Evolutionary conservation across 1,140 invertebrate genomes (phyloP), one percentile per base, ranked within the genome.

Genomic region (Atopsyche davidsoni): DNA sequence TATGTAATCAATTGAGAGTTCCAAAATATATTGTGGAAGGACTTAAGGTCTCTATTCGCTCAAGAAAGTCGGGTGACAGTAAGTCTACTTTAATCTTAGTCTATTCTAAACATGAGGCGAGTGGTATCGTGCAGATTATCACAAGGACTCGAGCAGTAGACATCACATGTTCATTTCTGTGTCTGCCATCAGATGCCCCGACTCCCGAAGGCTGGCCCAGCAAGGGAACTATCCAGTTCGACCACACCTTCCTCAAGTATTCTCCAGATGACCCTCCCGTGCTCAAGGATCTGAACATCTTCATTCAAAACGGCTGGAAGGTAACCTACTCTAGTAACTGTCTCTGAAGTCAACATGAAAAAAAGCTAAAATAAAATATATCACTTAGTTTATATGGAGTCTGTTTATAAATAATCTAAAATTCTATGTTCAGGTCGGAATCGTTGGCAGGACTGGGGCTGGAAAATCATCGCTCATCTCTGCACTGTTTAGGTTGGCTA

Each of bases 401-500:
- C 6, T 36, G 35, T 35, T 22, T 23, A 22, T 34, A 43, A 25
- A 46, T 35, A 28, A 39, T 45, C 28, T 39, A 43, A 25, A 44
- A 44, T 35, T 39, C 51, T 4, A 10, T 48, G 43, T 57, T 11
- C 14, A 82, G 77, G 73, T 87, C 43, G 83, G 86, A 4, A 84
- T 90, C 52, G 86, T 88, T 35, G 88, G 88, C 4, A 68, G 85
- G 59, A 88, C 85, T 7, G 90, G 90, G 1, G 88, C 89, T 42
- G 90, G 90, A 21, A 93, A 93, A 66, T 87, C 86, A 0, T 91
- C 89, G 0, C 64, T 93, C 1, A 85, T 90, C 34, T 66, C 80
- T 6, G 81, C 86, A 2, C 64, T 92, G 0, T 91, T 91, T 59
- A 75, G 87, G 35, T 59, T 92, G 53, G 71, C 73, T 13, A 75